Conservation (phyloP, 2,797 vertebrate genomes). For the Ctenopoma kingsleyae region DNA sequence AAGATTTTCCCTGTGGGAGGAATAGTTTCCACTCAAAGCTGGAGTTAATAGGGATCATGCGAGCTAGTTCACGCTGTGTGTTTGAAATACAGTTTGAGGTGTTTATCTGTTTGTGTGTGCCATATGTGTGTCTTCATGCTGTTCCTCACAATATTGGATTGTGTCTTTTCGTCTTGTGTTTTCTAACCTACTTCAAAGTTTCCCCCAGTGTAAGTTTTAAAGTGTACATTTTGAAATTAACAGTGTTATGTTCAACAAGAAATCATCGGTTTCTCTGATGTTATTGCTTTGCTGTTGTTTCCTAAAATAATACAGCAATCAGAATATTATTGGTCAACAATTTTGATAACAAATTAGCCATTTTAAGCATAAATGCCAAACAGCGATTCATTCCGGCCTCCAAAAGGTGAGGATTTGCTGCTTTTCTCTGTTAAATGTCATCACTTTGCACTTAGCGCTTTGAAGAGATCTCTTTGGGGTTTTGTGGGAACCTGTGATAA, state of each 20-base stretch:
- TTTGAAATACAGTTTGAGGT: constrained; percentile 9
- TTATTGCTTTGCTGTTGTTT: too few relatives aligned
- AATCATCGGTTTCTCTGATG: too few relatives aligned
- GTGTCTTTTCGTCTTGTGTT: neutral
- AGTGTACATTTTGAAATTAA: neutral
- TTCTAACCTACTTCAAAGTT: neutral
- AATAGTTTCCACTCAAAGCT: constrained; percentile 8
- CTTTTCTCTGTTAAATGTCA: neutral
- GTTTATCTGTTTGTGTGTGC: neutral
- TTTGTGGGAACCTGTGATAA: neutral
- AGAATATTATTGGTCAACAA: neutral
- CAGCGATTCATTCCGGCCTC: too few relatives aligned
- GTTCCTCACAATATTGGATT: neutral
- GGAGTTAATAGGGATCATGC: neutral
- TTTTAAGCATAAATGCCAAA: neutral
- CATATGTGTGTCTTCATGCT: neutral
- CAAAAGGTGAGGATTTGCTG: neutral
- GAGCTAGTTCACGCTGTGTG: neutral
- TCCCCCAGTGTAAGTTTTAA: neutral
- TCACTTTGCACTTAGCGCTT: neutral
- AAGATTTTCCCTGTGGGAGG: neutral
- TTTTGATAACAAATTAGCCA: neutral
- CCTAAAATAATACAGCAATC: neutral
- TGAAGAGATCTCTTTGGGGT: neutral
- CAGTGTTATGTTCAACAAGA: too few relatives aligned